Percentiles rank a stretch among this genome's conserved stretches.
These are phyloP conservation scores for Steinernema scapterisci DNA, from an alignment of 2,888 invertebrate species.

Conservation along the genomic window DNA sequence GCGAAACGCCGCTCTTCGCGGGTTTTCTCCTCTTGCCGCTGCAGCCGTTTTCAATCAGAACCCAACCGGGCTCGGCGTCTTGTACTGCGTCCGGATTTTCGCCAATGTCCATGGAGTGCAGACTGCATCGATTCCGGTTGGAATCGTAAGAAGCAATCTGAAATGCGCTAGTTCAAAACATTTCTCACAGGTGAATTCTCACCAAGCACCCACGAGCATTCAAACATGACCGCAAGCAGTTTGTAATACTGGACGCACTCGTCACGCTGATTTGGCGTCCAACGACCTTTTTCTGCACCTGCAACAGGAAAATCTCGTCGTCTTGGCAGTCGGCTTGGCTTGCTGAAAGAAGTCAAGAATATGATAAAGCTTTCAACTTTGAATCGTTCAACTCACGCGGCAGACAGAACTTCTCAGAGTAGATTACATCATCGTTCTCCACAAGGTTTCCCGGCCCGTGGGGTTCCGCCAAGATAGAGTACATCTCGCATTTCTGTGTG, in stretches of 20 bases:
- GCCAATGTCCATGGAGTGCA: constrained; percentile 46
- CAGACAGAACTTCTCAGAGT: constrained; percentile 64
- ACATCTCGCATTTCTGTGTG: constrained; percentile 53
- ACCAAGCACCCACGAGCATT: constrained; percentile 50
- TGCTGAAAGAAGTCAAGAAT: constrained; percentile 39
- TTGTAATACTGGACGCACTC: constrained; percentile 45
- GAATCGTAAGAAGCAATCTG: constrained; percentile 56
- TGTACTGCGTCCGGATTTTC: constrained; percentile 43
- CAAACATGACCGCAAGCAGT: constrained; percentile 52
- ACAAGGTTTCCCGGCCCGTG: constrained; percentile 63
- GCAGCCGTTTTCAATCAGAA: constrained; percentile 64
- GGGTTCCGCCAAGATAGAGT: constrained; percentile 60
- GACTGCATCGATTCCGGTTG: constrained; percentile 45
- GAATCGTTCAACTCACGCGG: constrained; percentile 50
- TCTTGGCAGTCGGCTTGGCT: constrained; percentile 50
- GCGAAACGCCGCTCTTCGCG: neutral
- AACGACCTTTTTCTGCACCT: constrained; percentile 54
- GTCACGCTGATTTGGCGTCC: constrained; percentile 35
- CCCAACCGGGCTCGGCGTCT: constrained; percentile 53
- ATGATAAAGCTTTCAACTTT: constrained; percentile 1
- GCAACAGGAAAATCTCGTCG: constrained; percentile 62
- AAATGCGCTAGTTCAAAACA: constrained; percentile 26
- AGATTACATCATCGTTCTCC: constrained; percentile 59
- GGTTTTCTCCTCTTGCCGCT: constrained; percentile 23
- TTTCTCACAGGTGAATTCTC: constrained; percentile 32